Evolutionary conservation across 2,113 vertebrate species (phyloP).

Genomic region (Hippolais icterina): DNA sequence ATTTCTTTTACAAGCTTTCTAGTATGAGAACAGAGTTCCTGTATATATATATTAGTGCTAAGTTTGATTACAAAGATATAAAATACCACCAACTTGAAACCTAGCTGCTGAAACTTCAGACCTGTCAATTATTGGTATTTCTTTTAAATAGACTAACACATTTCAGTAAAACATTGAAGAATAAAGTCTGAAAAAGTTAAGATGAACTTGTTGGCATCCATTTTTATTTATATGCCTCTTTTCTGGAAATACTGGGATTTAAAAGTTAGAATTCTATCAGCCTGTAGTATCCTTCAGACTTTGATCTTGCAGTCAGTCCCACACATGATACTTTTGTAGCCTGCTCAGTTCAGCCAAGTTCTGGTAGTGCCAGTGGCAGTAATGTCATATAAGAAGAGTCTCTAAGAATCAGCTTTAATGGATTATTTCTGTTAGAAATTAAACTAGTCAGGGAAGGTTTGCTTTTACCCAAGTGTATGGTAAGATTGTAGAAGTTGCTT

Average conservation of each 20-base stretch:
- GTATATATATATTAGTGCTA: neutral
- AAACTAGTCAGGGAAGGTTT: neutral
- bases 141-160: neutral
- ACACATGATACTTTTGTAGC: neutral
- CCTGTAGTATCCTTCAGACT: neutral
- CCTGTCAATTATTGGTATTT: neutral
- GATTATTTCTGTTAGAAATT: neutral
- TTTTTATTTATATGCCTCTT: neutral
- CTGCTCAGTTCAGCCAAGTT: neutral
- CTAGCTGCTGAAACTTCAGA: neutral
- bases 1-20: neutral
- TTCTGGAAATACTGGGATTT: neutral
- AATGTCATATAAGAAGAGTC: neutral
- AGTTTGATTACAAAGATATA: neutral
- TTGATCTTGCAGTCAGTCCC: neutral
- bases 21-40: neutral
- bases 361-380: neutral
- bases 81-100: neutral
- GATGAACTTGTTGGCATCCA: neutral
- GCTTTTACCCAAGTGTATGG: neutral
- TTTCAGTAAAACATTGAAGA: neutral
- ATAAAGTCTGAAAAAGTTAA: neutral
- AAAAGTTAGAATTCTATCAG: neutral
- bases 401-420: neutral
- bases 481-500: neutral